These are phyloP conservation scores for Pogonocherus hispidulus DNA, from an alignment of 2,888 invertebrate genomes.

Conservation along the genomic window DNA sequence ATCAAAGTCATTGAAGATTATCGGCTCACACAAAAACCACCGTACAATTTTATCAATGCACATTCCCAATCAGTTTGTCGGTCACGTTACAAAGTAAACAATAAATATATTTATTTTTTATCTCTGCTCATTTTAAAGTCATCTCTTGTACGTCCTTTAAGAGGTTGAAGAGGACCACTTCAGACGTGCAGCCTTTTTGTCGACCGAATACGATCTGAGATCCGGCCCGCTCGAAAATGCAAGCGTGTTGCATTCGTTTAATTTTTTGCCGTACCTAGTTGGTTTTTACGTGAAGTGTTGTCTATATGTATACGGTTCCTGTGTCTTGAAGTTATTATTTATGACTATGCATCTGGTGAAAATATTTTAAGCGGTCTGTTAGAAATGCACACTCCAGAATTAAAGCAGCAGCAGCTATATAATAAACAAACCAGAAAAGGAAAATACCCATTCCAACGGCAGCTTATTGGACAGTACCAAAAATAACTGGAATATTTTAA, in stretches of 20 bases:
- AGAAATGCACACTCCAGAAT: too few species aligned
- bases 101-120: constrained; percentile 20
- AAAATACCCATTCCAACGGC: too few species aligned
- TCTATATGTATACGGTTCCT: neutral
- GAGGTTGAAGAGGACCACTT: constrained; percentile 20
- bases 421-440: too few species aligned
- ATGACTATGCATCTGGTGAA: neutral
- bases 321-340: neutral
- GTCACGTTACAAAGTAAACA: constrained; percentile 18
- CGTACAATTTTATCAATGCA: constrained; percentile 12
- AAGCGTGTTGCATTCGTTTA: constrained; percentile 8
- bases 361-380: neutral
- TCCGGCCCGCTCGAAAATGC: constrained; percentile 11
- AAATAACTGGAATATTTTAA: too few species aligned
- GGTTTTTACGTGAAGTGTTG: neutral
- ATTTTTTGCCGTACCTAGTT: neutral
- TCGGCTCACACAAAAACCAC: neutral
- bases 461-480: too few species aligned
- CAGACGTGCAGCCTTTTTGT: constrained; percentile 11
- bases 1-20: neutral
- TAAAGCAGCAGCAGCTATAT: too few species aligned
- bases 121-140: constrained; percentile 4
- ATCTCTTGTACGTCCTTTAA: constrained; percentile 24
- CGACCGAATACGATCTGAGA: neutral
- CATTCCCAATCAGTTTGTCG: constrained; percentile 13